A percentile compares a stretch with the other conserved stretches of the same genome.
Evolutionary conservation across 1,140 invertebrate species (phyloP).

Genomic region (Neocloeon triangulifer): DNA sequence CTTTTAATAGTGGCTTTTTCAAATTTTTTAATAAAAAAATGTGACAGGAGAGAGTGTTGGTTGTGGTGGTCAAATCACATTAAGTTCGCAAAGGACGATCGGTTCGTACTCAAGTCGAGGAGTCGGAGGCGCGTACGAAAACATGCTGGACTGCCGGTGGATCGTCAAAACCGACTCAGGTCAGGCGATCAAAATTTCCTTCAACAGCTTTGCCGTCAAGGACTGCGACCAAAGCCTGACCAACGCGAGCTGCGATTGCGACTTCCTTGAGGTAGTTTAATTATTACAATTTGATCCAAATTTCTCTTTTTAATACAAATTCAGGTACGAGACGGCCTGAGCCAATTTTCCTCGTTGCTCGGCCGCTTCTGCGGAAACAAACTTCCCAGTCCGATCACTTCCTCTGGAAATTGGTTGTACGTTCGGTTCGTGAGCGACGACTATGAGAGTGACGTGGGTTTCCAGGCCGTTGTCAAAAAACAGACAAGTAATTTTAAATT

Average conservation of each 20-base stretch:
- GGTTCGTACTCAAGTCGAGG: conserved; percentile 24
- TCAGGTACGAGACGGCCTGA: conserved; percentile 38
- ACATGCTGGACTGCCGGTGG: conserved; percentile 38
- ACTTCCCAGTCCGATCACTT: conserved; percentile 26
- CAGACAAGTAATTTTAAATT: too few species aligned
- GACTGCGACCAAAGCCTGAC: conserved; percentile 11
- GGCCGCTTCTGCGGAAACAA: conserved; percentile 37
- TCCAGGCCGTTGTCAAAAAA: conserved; percentile 24
- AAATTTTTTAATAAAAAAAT: too few species aligned
- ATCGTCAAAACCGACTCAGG: conserved; percentile 14
- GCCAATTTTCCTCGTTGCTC: conserved; percentile 32
- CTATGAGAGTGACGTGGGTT: conserved; percentile 27
- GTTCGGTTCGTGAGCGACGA: conserved; percentile 38
- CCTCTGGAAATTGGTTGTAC: conserved; percentile 29
- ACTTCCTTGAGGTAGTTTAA: conserved; percentile 22
- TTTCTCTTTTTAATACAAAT: too few species aligned
- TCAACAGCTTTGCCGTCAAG: conserved; percentile 18
- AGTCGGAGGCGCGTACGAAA: conserved; percentile 28
- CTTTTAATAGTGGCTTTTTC: conserved; percentile 6
- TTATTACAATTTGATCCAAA: too few species aligned
- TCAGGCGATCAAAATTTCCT: conserved; percentile 17
- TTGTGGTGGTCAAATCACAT: conserved; percentile 38
- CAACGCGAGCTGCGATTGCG: conserved; percentile 9
- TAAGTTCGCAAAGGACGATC: conserved; percentile 16
- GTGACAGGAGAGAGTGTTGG: conserved; percentile 27